Percentiles rank a stretch among this genome's conserved stretches.
phyloP scores from a whole-genome alignment of 2,797 vertebrate genomes.

The Lepilemur septentrionalis region DNA sequence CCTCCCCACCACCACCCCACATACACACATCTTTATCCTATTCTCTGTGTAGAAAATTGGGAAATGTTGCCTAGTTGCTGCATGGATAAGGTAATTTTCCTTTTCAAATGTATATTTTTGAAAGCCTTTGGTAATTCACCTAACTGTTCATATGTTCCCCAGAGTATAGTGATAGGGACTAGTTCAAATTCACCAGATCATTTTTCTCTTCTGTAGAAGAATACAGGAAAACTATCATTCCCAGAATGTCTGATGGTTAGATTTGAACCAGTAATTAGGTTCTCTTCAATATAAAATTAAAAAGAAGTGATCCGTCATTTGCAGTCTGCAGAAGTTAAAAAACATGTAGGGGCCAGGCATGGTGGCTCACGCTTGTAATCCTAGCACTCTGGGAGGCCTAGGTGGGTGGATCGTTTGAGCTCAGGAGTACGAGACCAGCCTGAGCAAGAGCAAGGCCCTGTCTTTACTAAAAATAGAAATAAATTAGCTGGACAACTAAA shows the following conservation, averaged over 20 bases:
- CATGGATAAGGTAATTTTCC: neutral
- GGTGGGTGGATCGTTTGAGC: no score
- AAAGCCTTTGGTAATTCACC: neutral
- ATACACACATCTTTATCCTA: neutral
- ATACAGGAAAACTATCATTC: neutral
- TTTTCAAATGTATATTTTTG: neutral
- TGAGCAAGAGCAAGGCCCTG: no score
- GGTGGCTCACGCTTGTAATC: no score
- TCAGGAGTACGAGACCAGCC: no score
- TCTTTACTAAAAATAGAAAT: no score
- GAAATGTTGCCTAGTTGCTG: slow-evolving; percentile 53
- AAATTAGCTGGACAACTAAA: no score
- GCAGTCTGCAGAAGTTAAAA: neutral
- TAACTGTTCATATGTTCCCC: neutral
- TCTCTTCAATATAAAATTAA: neutral
- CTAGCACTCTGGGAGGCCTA: no score
- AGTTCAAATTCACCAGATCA: neutral
- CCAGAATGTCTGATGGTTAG: neutral
- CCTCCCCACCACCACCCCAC: neutral
- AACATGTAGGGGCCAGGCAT: no score
- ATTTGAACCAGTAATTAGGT: neutral
- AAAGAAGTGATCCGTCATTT: neutral
- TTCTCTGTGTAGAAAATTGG: slow-evolving; percentile 40
- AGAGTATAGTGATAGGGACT: neutral
- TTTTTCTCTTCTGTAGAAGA: neutral